Evolutionary conservation across 2,888 invertebrate genomes (phyloP), one percentile per base, ranked within the genome.

Genomic region (Leptinotarsa tumamoca): DNA sequence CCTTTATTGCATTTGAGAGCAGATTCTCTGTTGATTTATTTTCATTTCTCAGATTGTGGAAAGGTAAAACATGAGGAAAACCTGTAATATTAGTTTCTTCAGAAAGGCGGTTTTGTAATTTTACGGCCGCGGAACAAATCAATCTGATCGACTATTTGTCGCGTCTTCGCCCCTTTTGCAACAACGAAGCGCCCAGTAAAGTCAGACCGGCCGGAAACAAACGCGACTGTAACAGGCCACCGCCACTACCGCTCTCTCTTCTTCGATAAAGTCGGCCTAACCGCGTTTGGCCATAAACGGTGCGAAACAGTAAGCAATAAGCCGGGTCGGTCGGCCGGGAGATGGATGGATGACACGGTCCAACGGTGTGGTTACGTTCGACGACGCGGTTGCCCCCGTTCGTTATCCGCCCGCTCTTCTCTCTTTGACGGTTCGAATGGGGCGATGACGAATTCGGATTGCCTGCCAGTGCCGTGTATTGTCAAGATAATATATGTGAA

Each of bases 221-320:
- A n/a, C 43, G 63, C 63, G 33, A 43, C 63, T 43, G n/a, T 33
- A 63, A 33, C 4, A 4, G 43, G 10, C 43, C 10, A 43, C 43
- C 43, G 43, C 10, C 43, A 43, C 43, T 43, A 13, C 43, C 3
- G 27, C 27, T 63, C 15, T 63, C 63, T 63, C 63, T 15, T 58
- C 58, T 50, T 17, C 49, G 49, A 70, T 61, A 58, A 49, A 56
- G 58, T 50, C 23, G 70, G 13, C 23, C 52, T 69, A 73, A 70
- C 74, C 70, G 67, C 66, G 67, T 74, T 73, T 56, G 67, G 66
- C 74, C 70, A 74, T 74, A 69, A 74, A 69, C 74, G 74, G 74
- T 66, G 69, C 73, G 73, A 74, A 74, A 74, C 73, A 68, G 49
- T 58, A 54, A 70, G 70, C 70, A 70, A 70, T 70, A 70, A 70